Percentiles rank a stretch among this genome's conserved stretches.
These are phyloP conservation scores for Euura saliciscinereae DNA, from an alignment of 1,140 invertebrate species.

Conservation along the genomic window DNA sequence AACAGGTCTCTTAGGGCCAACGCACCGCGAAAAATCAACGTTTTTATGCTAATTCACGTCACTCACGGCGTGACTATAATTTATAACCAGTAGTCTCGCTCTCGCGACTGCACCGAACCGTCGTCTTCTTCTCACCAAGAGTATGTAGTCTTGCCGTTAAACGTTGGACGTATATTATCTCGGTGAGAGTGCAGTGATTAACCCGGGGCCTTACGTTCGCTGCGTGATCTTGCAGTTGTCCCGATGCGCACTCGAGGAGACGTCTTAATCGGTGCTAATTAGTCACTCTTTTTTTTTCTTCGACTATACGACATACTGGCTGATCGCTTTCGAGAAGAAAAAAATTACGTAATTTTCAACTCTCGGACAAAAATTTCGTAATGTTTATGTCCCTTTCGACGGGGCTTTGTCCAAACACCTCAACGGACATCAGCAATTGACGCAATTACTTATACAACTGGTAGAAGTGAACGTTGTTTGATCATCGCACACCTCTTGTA, in stretches of 20 bases:
- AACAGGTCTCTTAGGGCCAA: conserved; percentile 36
- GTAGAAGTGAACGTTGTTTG: background rate
- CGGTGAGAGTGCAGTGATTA: background rate
- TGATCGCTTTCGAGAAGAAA: background rate
- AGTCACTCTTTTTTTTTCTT: too few species aligned
- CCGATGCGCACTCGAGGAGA: too few species aligned
- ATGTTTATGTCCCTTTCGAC: conserved; percentile 2
- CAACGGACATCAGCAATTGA: background rate
- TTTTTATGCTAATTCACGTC: conserved; percentile 53
- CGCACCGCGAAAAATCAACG: conserved; percentile 46
- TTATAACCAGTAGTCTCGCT: background rate
- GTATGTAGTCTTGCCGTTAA: too few species aligned
- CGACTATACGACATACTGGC: background rate
- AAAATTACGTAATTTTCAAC: background rate
- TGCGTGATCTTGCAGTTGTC: too few species aligned
- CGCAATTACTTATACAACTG: conserved; percentile 5
- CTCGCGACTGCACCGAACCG: too few species aligned
- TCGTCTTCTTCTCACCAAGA: too few species aligned
- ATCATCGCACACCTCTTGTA: background rate
- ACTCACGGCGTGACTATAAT: conserved; percentile 31
- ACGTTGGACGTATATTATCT: too few species aligned
- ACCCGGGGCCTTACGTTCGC: background rate
- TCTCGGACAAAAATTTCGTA: background rate
- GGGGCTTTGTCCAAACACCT: conserved; percentile 5
- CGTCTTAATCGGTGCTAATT: too few species aligned